Conservation (phyloP, 2,113 vertebrate genomes). For the Sapayoa aenigma region DNA sequence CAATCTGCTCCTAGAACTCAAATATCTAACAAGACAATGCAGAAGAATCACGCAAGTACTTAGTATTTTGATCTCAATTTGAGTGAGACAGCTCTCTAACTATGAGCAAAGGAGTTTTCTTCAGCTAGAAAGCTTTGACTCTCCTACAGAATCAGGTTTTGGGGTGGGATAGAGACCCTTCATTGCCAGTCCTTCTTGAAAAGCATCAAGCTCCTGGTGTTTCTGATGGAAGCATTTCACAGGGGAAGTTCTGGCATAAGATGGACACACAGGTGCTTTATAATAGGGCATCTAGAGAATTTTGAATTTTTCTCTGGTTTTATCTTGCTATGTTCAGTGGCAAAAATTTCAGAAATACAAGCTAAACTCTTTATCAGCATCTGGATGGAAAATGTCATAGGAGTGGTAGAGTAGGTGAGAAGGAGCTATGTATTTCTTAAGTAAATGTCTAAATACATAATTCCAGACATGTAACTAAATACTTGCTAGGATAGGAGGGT, state of each 20-base stretch:
- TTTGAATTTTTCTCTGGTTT: neutral
- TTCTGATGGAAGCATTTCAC: neutral
- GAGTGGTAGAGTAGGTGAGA: neutral
- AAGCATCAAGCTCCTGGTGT: neutral
- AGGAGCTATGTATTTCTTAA: neutral
- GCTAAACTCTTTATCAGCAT: neutral
- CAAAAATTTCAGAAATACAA: neutral
- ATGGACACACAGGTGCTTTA: neutral
- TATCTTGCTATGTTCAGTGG: neutral
- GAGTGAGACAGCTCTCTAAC: neutral
- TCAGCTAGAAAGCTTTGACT: neutral
- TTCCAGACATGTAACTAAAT: neutral
- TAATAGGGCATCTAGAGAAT: neutral
- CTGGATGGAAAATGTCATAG: neutral
- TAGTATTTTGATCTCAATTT: neutral
- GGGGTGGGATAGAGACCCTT: neutral
- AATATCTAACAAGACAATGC: accelerated
- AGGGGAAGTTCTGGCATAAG: neutral
- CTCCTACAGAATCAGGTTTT: neutral
- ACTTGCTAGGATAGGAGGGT: neutral
- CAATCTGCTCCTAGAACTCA: neutral
- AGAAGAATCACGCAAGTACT: neutral
- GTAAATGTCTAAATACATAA: neutral
- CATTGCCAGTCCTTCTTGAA: neutral
- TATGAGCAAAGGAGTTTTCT: neutral